These are phyloP conservation scores for Heliocidaris tuberculata DNA, from an alignment of 35 echinoderm and acorn worm genomes.

Conservation along the genomic window DNA sequence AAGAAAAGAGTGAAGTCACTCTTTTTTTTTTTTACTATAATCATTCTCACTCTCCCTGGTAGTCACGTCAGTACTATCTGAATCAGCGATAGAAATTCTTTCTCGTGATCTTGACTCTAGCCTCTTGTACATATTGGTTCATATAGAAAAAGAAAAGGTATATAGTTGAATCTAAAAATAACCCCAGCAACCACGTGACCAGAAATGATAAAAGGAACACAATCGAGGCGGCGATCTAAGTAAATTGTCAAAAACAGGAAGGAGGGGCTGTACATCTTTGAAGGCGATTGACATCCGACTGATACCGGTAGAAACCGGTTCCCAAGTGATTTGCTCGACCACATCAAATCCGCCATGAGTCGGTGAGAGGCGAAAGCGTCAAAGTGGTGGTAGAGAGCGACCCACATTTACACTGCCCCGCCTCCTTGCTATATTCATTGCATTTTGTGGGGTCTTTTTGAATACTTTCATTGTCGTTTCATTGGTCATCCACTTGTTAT, in stretches of 20 bases:
- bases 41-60: too few species aligned
- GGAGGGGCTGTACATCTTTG: background rate
- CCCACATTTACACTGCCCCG: background rate
- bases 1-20: too few species aligned
- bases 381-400: background rate
- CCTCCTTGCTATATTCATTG: background rate
- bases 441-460: background rate
- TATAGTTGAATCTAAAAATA: background rate
- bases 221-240: background rate
- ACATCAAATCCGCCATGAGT: background rate
- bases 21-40: too few species aligned
- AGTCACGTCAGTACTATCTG: background rate
- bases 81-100: background rate
- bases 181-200: background rate
- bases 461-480: background rate
- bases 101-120: background rate
- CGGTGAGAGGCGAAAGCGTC: background rate
- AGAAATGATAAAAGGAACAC: constrained; percentile 6
- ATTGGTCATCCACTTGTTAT: background rate
- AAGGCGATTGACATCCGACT: background rate
- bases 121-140: too few species aligned
- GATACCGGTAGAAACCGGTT: background rate
- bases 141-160: background rate
- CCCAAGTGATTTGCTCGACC: background rate
- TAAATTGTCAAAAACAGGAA: constrained; percentile 4